Evolutionary conservation across 2,113 vertebrate genomes (phyloP), one percentile per base, ranked within the genome.

Genomic region (Coregonus clupeaformis): DNA sequence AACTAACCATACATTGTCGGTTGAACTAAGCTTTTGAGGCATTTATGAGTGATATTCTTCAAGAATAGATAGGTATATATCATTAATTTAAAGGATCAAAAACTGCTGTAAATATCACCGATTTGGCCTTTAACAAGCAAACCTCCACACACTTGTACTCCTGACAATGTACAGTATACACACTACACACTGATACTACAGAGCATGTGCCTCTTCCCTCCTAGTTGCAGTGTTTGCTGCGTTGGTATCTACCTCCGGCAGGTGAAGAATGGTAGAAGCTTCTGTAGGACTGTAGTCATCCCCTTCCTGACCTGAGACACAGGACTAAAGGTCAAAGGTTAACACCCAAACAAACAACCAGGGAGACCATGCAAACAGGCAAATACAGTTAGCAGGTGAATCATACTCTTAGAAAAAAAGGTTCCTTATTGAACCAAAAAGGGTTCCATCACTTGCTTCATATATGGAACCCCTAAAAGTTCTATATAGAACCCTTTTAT

Each of bases 221-320:
- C 25, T 27, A 80, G 79, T 80, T n/a, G 74, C 74, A 29, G 79
- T 76, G 11, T 80, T 80, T 27, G 74, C 74, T 4, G 65, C 27
- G 4, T 49, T 80, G 47, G 66, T 82, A 16, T 57, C 76, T 7
- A 66, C 30, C 70, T 47, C 13, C 13, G 14, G 22, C 69, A 45
- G 69, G 63, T 12, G 29, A 76, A 65, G 57, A 49, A 49, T 30
- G 14, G 22, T 4, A 47, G 73, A 7, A 30, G 27, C 4, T 42
- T 18, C 9, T 36, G 14, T 24, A 57, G 32, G 30, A 42, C 65
- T 11, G 80, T 65, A 3, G 66, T 78, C 18, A 73, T 76, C 60
- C 73, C 76, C 52, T 76, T 76, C 66, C 32, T 82, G 27, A 62
- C 76, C 47, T 73, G 47, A 67, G 42, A 25, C 6, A 4, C 11